Percentiles rank a stretch among this genome's conserved stretches.
phyloP scores from a whole-genome alignment of 2,113 vertebrate species.

The Pipa parva region DNA sequence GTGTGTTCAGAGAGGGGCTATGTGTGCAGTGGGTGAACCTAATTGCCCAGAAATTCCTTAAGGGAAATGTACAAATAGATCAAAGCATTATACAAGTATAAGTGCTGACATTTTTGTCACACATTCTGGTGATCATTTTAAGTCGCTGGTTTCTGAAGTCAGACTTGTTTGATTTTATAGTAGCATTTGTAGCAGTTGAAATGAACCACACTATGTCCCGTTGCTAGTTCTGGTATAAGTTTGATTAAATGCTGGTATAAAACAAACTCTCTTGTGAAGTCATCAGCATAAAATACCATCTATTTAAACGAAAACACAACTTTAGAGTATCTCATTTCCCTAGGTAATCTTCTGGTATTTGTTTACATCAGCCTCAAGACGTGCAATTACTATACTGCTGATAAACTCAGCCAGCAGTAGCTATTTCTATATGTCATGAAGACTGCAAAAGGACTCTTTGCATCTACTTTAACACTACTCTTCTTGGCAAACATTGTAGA shows the following conservation, averaged over 20 bases:
- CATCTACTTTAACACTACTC: not conserved
- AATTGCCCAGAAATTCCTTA: constrained; percentile 61
- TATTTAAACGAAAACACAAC: constrained; percentile 48
- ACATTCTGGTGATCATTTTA: constrained; percentile 54
- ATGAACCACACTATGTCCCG: constrained; percentile 47
- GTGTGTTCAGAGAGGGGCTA: constrained; percentile 47
- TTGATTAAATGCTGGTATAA: constrained; percentile 51
- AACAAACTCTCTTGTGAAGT: constrained; percentile 45
- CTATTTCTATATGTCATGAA: constrained; percentile 16
- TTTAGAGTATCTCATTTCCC: constrained; percentile 43
- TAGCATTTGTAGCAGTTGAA: constrained; percentile 45
- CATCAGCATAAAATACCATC: constrained; percentile 53
- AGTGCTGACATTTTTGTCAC: constrained; percentile 55
- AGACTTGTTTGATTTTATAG: constrained; percentile 49
- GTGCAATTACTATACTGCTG: constrained; percentile 8
- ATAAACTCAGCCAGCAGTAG: constrained; percentile 23
- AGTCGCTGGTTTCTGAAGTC: constrained; percentile 48
- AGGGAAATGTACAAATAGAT: constrained; percentile 63
- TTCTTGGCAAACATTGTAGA: not conserved
- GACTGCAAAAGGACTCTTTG: constrained; percentile 7
- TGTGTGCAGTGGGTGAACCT: constrained; percentile 58
- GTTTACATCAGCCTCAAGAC: constrained; percentile 41
- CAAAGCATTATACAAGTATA: constrained; percentile 60
- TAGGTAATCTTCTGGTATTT: constrained; percentile 51
- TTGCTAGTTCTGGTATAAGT: constrained; percentile 44